Evolutionary conservation across 2,888 invertebrate species (phyloP).

Genomic region (Himalopsyche tibetana): DNA sequence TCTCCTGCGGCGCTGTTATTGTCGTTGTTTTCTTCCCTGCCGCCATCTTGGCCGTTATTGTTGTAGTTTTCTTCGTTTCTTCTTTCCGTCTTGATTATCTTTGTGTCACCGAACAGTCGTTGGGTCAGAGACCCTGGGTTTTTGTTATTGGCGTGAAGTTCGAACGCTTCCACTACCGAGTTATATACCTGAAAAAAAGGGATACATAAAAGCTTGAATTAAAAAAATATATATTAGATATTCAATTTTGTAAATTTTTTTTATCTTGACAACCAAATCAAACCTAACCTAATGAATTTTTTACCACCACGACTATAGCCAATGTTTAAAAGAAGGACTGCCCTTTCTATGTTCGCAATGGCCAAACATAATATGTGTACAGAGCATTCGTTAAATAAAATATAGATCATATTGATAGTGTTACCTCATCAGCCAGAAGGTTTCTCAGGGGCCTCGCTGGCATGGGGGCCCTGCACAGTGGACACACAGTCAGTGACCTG

Average conservation of each 20-base stretch:
- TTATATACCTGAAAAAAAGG: conserved; percentile 61
- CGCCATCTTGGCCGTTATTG: neutral
- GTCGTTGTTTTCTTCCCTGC: neutral
- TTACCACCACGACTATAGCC: no score
- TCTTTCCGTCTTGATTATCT: conserved; percentile 28
- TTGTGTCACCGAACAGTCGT: conserved; percentile 58
- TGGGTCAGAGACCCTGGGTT: conserved; percentile 49
- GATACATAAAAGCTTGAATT: no score
- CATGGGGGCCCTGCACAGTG: conserved; percentile 61
- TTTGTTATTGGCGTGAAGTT: conserved; percentile 50
- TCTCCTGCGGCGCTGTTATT: neutral
- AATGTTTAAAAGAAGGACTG: no score
- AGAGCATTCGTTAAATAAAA: no score
- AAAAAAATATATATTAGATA: no score
- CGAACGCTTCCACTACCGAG: conserved; percentile 63
- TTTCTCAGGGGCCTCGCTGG: conserved; percentile 49
- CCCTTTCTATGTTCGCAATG: no score
- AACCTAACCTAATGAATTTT: no score
- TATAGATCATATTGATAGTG: neutral
- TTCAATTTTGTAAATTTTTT: no score
- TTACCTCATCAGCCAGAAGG: conserved; percentile 63
- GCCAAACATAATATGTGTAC: no score
- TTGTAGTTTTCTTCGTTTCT: neutral
- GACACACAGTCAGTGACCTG: conserved; percentile 54
- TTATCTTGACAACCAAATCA: no score